These are phyloP conservation scores for Pseudomyrmex dendroicus DNA, from an alignment of 1,140 invertebrate species.

Conservation along the genomic window DNA sequence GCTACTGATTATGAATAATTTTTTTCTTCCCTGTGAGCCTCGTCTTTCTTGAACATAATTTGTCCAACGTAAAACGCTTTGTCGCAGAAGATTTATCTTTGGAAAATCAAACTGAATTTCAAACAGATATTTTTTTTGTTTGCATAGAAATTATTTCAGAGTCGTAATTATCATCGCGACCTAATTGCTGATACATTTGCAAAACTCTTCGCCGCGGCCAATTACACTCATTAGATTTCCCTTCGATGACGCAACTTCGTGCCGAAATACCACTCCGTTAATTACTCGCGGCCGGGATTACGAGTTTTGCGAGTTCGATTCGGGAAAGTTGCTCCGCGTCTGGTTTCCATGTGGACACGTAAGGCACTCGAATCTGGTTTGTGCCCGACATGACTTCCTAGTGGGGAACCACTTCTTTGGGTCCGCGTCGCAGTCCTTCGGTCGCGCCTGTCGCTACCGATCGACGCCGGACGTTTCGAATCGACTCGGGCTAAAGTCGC, in stretches of 20 bases:
- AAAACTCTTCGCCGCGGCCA: conserved; percentile 15
- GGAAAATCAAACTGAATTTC: no score
- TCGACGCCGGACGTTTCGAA: conserved; percentile 58
- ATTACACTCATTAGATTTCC: conserved; percentile 42
- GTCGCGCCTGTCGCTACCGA: conserved; percentile 16
- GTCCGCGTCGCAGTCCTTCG: conserved; percentile 1
- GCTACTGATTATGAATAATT: conserved; percentile 61
- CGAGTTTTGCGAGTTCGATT: conserved; percentile 51
- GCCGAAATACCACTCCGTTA: conserved; percentile 29
- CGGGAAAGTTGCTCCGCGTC: conserved; percentile 56
- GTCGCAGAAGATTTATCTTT: no score
- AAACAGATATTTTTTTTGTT: neutral
- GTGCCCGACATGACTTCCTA: conserved; percentile 46
- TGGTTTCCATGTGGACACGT: conserved; percentile 52
- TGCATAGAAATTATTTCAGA: conserved; percentile 5
- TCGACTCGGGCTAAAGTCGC: conserved; percentile 34
- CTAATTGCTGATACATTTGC: conserved; percentile 16
- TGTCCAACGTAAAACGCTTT: no score
- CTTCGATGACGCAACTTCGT: conserved; percentile 24
- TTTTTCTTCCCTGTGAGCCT: neutral
- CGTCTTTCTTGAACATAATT: no score
- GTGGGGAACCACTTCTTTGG: conserved; percentile 13
- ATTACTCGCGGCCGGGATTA: conserved; percentile 43
- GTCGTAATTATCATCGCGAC: conserved; percentile 16
- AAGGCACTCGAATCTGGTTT: conserved; percentile 51